These are phyloP conservation scores for Porites lobata DNA, from an alignment of 92 coral and sea anemone species.

Conservation along the genomic window DNA sequence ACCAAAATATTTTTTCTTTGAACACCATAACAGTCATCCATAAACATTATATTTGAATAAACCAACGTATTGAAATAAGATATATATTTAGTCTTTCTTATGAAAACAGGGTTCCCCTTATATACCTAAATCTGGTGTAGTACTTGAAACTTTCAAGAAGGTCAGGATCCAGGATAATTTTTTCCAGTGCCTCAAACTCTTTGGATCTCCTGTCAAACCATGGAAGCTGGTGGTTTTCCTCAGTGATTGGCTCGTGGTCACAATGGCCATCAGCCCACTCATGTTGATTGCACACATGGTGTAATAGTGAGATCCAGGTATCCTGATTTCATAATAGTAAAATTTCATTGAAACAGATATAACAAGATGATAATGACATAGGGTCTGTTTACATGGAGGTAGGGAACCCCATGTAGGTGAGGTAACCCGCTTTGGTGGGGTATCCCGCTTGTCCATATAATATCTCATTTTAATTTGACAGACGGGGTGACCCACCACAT, in stretches of 20 bases:
- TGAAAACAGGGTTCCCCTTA: not conserved
- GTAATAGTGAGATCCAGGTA: conserved; percentile 57
- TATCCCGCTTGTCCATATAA: no score
- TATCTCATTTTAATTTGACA: no score
- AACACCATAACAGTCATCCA: no score
- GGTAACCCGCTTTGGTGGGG: no score
- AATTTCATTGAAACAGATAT: not conserved
- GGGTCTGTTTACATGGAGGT: no score
- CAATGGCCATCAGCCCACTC: conserved; percentile 67
- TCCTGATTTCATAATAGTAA: conserved; percentile 16
- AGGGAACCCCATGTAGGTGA: no score
- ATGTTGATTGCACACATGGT: conserved; percentile 64
- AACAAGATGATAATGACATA: no score
- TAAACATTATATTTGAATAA: no score
- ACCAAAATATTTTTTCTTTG: no score
- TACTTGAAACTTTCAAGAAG: conserved; percentile 56
- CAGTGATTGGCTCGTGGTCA: conserved; percentile 28
- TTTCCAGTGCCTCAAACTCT: conserved; percentile 59
- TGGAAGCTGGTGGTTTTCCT: conserved; percentile 25
- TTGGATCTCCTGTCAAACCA: conserved; percentile 60
- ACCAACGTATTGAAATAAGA: no score
- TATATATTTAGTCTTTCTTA: no score
- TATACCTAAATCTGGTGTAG: conserved; percentile 64
- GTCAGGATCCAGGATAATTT: conserved; percentile 39
- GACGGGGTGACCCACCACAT: no score